Evolutionary conservation across 2,113 vertebrate species (phyloP), one percentile per base, ranked within the genome.

Genomic region (Danionella cerebrum): DNA sequence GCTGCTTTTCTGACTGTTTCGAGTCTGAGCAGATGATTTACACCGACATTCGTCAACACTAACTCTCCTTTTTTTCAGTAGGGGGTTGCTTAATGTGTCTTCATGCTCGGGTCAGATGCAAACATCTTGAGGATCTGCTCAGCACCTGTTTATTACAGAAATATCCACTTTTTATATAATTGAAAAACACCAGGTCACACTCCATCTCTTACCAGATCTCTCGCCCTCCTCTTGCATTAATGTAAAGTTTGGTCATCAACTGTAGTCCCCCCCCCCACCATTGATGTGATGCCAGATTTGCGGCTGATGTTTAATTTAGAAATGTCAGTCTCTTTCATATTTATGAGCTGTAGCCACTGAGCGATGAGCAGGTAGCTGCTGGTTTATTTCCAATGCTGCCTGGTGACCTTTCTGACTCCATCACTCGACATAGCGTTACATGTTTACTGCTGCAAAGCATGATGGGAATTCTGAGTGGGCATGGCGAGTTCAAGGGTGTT

Each of bases 31-130:
- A 68, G 19, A 80, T 47, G 64, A 48, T 71, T 24, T 65, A 84
- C 89, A 89, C 85, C 84, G 35, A 65, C 58, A 47, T 38, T 80
- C 83, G 87, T 89, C 90, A 91, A 88, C 88, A 91, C 89, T 90
- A 71, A 68, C 44, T 55, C 84, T 87, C 85, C 87, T 85, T 82
- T 80, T 86, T 90, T 89, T 89, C 91, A 90, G 91, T n/a, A n/a
- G n/a, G n/a, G n/a, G n/a, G n/a, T n/a, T n/a, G n/a, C n/a, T n/a
- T n/a, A n/a, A n/a, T n/a, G n/a, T n/a, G n/a, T n/a, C n/a, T n/a
- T n/a, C n/a, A n/a, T n/a, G n/a, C n/a, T n/a, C n/a, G n/a, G n/a
- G n/a, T n/a, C n/a, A n/a, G n/a, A n/a, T n/a, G n/a, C n/a, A n/a
- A n/a, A n/a, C n/a, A n/a, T n/a, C n/a, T n/a, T n/a, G n/a, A n/a